A percentile compares a stretch with the other conserved stretches of the same genome.
phyloP scores from a whole-genome alignment of 2,888 invertebrate genomes.

The Ochlodes sylvanus region DNA sequence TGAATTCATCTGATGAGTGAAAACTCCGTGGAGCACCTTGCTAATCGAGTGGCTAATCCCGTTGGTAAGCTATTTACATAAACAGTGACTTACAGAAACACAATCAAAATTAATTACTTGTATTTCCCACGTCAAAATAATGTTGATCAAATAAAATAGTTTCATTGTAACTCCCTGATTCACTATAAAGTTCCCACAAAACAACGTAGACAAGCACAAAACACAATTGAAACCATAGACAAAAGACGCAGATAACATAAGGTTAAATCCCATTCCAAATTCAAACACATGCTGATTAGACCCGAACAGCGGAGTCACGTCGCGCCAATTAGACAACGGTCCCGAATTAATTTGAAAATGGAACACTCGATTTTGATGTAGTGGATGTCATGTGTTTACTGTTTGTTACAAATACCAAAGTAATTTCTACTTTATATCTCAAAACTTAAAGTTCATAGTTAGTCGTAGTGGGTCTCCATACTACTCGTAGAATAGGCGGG shows the following conservation, averaged over 20 bases:
- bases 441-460: constrained; percentile 39
- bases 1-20: too few species aligned
- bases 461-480: constrained; percentile 3
- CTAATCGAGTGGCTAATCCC: too few species aligned
- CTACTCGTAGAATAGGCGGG: constrained; percentile 48
- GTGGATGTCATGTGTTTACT: constrained; percentile 70
- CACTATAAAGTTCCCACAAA: neutral
- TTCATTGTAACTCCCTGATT: too few species aligned
- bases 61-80: too few species aligned
- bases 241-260: constrained; percentile 50
- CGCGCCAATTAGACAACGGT: constrained; percentile 82
- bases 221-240: constrained; percentile 31
- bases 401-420: constrained; percentile 21
- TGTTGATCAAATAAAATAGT: too few species aligned
- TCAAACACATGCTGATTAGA: constrained; percentile 76
- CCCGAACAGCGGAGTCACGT: constrained; percentile 73
- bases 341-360: constrained; percentile 82
- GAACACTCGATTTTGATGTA: constrained; percentile 84
- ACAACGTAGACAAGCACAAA: neutral
- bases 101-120: too few species aligned
- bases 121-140: too few species aligned
- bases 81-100: too few species aligned
- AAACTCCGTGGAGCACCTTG: too few species aligned
- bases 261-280: constrained; percentile 71
- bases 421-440: constrained; percentile 29